These are phyloP conservation scores for Hyperoplus immaculatus DNA, from an alignment of 2,797 vertebrate genomes.

Conservation along the genomic window DNA sequence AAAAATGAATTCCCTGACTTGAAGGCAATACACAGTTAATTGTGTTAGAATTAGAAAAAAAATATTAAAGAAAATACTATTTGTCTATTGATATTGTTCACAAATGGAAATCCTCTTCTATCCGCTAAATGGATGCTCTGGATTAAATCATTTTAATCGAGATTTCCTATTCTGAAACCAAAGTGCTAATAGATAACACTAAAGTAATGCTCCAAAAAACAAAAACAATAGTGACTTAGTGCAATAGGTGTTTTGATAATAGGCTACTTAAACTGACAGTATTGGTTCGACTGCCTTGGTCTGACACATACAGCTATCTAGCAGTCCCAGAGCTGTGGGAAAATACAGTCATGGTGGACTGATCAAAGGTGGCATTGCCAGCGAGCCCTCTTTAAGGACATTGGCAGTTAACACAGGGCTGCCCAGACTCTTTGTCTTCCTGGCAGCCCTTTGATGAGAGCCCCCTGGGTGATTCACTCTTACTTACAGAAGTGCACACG, in stretches of 20 bases:
- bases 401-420: constrained; percentile 76
- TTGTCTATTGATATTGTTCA: constrained; percentile 16
- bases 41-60: constrained; percentile 5
- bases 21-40: constrained; percentile 19
- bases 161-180: neutral
- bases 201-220: neutral
- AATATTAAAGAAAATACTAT: neutral
- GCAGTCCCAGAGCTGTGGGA: constrained; percentile 50
- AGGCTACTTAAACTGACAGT: neutral
- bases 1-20: constrained; percentile 8
- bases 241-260: constrained; percentile 30
- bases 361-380: constrained; percentile 82
- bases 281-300: constrained; percentile 29
- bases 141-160: constrained; percentile 25
- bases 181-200: constrained; percentile 1
- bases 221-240: neutral
- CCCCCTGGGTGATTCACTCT: constrained; percentile 83
- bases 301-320: constrained; percentile 45
- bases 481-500: constrained; percentile 82
- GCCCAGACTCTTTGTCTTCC: constrained; percentile 81
- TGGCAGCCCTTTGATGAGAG: constrained; percentile 85
- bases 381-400: constrained; percentile 78
- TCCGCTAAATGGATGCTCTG: neutral
- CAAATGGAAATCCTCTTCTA: constrained; percentile 5
- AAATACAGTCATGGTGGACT: constrained; percentile 68